These are phyloP conservation scores for Drosophila mimetica DNA, from an alignment of 2,888 invertebrate species.

Conservation along the genomic window DNA sequence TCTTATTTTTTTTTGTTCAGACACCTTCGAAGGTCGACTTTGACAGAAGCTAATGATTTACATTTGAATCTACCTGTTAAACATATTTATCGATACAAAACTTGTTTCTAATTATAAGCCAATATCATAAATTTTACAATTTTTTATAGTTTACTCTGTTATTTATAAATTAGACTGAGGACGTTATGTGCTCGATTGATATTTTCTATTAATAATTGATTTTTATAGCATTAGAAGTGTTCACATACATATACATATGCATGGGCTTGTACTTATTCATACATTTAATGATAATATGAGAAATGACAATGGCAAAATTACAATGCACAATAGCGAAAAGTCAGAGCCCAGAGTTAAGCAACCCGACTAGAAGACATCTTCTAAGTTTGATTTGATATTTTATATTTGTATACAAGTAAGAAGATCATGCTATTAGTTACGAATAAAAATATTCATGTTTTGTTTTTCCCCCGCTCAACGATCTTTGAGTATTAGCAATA, in stretches of 20 bases:
- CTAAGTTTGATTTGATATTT: conserved; percentile 1
- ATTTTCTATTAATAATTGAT: conserved; percentile 22
- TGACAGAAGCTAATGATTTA: too few species aligned
- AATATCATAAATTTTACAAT: too few species aligned
- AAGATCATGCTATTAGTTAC: neutral
- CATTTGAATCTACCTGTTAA: too few species aligned
- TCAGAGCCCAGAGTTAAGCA: neutral
- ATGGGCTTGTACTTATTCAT: conserved; percentile 9
- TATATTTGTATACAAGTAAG: neutral
- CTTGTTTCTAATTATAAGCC: too few species aligned
- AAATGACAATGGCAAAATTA: conserved; percentile 42
- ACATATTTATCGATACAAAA: too few species aligned
- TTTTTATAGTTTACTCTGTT: too few species aligned
- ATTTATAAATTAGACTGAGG: neutral
- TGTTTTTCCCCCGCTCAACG: neutral
- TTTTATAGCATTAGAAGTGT: conserved; percentile 9
- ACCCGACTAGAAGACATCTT: conserved; percentile 24
- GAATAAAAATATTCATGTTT: neutral
- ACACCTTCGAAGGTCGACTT: too few species aligned
- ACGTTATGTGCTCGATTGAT: conserved; percentile 10
- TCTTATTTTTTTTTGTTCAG: neutral
- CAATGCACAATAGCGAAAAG: conserved; percentile 30
- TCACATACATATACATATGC: neutral
- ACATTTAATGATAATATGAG: conserved; percentile 31
- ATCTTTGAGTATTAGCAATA: neutral